Percentiles rank a stretch among this genome's conserved stretches.
These are phyloP conservation scores for Griposia aprilina DNA, from an alignment of 2,888 invertebrate species.

Conservation along the genomic window DNA sequence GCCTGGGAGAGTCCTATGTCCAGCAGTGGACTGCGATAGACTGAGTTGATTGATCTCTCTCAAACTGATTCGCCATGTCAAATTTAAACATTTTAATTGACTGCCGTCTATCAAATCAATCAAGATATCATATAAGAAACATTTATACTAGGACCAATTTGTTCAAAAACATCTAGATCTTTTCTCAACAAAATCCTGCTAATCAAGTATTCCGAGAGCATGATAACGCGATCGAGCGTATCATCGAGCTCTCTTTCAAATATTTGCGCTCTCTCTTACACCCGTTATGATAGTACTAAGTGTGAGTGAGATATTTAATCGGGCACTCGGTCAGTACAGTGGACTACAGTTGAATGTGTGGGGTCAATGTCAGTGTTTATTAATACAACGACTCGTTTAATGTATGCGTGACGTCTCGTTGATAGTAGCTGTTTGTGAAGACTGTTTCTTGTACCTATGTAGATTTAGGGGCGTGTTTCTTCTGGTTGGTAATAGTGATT, in stretches of 20 bases:
- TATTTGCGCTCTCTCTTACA: background rate
- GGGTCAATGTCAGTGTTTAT: constrained; percentile 67
- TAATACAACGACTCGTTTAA: constrained; percentile 35
- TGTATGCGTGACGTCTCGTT: constrained; percentile 7
- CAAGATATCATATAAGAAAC: background rate
- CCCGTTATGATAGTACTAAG: background rate
- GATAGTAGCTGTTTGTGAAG: constrained; percentile 2
- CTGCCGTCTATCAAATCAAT: background rate
- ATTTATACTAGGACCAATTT: background rate
- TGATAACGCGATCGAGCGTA: constrained; percentile 13
- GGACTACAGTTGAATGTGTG: constrained; percentile 28
- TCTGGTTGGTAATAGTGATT: background rate
- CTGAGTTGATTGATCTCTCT: background rate
- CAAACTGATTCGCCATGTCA: background rate
- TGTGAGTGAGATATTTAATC: constrained; percentile 39
- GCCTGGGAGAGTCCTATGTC: background rate
- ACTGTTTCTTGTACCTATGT: background rate
- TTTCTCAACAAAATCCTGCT: background rate
- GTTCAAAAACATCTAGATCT: background rate
- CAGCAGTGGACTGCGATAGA: background rate
- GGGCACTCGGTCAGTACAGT: constrained; percentile 55
- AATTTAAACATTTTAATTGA: background rate
- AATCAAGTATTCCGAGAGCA: constrained; percentile 18
- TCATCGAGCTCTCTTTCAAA: constrained; percentile 22
- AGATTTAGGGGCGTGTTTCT: constrained; percentile 5